Percentiles rank a stretch among this genome's conserved stretches.
phyloP scores from a whole-genome alignment of 2,888 invertebrate genomes.

The Ferrisia virgata region DNA sequence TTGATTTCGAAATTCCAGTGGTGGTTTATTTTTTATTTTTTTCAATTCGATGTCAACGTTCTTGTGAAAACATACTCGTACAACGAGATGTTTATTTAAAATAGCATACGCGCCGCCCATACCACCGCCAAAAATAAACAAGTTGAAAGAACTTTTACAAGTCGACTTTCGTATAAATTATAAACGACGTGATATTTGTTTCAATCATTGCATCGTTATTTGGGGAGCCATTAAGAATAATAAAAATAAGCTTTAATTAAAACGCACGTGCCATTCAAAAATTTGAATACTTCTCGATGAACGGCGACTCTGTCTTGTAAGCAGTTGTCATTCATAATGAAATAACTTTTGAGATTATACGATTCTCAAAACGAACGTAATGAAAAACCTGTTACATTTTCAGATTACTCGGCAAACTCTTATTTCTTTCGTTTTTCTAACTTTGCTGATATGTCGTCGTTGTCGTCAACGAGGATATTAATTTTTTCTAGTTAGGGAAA shows the following conservation, averaged over 20 bases:
- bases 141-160: background rate
- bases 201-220: background rate
- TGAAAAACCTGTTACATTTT: conserved; percentile 7
- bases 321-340: background rate
- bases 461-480: background rate
- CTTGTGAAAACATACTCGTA: background rate
- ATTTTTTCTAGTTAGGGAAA: background rate
- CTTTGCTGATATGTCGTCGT: background rate
- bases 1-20: background rate
- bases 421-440: background rate
- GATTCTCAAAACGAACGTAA: background rate
- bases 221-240: background rate
- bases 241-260: background rate
- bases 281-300: background rate
- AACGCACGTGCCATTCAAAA: background rate
- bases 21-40: background rate
- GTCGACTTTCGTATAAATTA: background rate
- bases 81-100: background rate
- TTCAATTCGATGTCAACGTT: background rate
- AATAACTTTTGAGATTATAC: background rate
- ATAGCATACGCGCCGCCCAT: too few relatives aligned
- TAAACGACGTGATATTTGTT: background rate
- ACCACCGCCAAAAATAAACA: background rate
- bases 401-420: background rate
- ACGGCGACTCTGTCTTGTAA: background rate